Percentiles rank a stretch among this genome's conserved stretches.
These are phyloP conservation scores for Porites evermanni DNA, from an alignment of 92 coral and sea anemone genomes.

Conservation along the genomic window DNA sequence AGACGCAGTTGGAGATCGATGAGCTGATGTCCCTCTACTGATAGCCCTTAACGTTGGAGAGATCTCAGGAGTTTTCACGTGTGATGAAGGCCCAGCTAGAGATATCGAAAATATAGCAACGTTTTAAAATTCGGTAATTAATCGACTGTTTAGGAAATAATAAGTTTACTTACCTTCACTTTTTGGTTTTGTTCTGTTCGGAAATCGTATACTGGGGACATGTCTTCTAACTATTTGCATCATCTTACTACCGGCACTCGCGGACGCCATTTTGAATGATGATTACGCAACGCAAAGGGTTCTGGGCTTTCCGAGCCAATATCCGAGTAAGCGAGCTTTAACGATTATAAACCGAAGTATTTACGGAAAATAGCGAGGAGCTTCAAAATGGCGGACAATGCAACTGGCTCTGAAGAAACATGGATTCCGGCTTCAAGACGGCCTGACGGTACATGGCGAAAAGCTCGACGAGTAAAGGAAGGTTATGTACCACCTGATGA, in stretches of 20 bases:
- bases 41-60: conserved; percentile 58
- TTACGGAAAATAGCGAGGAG: background rate
- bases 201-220: conserved; percentile 89
- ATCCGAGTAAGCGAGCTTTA: background rate
- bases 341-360: background rate
- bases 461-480: conserved; percentile 93
- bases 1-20: conserved; percentile 4
- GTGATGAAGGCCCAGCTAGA: conserved; percentile 7
- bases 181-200: conserved; percentile 72
- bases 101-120: background rate
- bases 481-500: conserved; percentile 98
- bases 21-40: conserved; percentile 23
- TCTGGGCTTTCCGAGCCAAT: background rate
- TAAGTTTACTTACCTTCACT: conserved; percentile 62
- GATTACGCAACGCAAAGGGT: conserved; percentile 17
- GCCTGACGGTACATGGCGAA: conserved; percentile 99
- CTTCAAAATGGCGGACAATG: conserved; percentile 88
- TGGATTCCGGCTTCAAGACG: conserved; percentile 97
- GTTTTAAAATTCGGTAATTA: background rate
- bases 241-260: conserved; percentile 50
- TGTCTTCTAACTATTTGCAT: conserved; percentile 82
- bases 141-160: background rate
- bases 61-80: conserved; percentile 42
- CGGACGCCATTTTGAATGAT: conserved; percentile 90
- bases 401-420: conserved; percentile 44